Evolutionary conservation across 2,113 vertebrate genomes (phyloP).

Genomic region (Engraulis encrasicolus): DNA sequence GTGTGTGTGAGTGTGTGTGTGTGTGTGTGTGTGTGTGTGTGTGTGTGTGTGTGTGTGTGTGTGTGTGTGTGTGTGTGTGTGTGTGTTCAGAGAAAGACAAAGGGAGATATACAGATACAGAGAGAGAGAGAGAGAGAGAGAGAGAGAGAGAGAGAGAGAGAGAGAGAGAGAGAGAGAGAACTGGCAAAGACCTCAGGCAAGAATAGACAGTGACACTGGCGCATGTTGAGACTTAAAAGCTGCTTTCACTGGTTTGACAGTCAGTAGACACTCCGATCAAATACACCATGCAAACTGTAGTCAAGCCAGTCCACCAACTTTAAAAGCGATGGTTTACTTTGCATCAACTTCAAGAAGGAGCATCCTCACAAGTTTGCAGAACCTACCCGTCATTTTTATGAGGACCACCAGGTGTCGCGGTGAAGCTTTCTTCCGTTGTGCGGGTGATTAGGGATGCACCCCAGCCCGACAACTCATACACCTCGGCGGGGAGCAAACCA

Average conservation of each 20-base stretch:
- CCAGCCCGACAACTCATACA: background rate
- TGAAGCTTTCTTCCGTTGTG: background rate
- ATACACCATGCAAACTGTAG: background rate
- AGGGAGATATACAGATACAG: too few relatives aligned
- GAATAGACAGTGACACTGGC: background rate
- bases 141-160: constrained; percentile 26
- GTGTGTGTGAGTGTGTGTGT: background rate
- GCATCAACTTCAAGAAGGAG: too few relatives aligned
- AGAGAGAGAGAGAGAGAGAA: constrained; percentile 46
- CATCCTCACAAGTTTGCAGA: too few relatives aligned
- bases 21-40: background rate
- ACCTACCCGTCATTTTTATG: constrained; percentile 71
- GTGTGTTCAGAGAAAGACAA: background rate
- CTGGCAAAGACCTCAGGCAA: constrained; percentile 26
- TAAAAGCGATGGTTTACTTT: background rate
- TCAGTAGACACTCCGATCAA: background rate
- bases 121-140: too few relatives aligned
- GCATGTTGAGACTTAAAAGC: background rate
- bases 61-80: too few relatives aligned
- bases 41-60: background rate
- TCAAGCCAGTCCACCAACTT: background rate
- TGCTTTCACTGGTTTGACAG: background rate
- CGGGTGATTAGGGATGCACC: background rate
- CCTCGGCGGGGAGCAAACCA: constrained; percentile 50
- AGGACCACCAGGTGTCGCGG: constrained; percentile 62